Base-by-base conservation (phyloP, 2,113 vertebrate species). In the Saimiri boliviensis region DNA sequence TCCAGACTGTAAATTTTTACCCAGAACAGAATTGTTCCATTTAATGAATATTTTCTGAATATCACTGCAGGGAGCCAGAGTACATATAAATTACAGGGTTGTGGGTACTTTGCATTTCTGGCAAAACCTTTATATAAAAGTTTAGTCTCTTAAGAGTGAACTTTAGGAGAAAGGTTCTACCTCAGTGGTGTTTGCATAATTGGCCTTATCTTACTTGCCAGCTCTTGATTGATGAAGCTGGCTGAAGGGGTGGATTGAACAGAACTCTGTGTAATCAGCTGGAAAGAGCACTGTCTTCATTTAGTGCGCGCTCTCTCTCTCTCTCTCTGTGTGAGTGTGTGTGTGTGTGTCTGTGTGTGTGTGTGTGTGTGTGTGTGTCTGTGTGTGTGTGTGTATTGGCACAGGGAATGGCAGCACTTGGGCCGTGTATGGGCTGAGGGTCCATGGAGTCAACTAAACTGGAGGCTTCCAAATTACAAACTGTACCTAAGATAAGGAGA, bases 181-280 rank as follows among this genome's bases (percentile, higher is more conserved):
- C 45, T 88, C n/a, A 8, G 4, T 71, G 76, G 35, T 82, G 21
- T 95, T 93, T 90, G 45, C 81, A 82, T 93, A 93, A 89, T 54
- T 66, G 86, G 37, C 37, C 87, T 92, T 94, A 95, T 95, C 45
- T 94, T 35, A 82, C 58, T 70, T 86, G 70, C 66, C 42, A 73
- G 42, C 19, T 96, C 20, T 66, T 94, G 94, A 84, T 9, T 89
- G 83, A 89, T 58, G 79, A 91, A 0, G n/a, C 86, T 83, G 25
- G 52, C 35, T 83, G 8, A 73, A 54, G 60, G 32, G 11, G 10
- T 66, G 73, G 82, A 52, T 1, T 79, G 89, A 49, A 13, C 30
- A 56, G 49, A 70, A 42, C 60, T 81, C 40, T 49, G 86, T 80
- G 60, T 74, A 45, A 49, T 83, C 86, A 37, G n/a, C 35, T 25